These are phyloP conservation scores for Trachemys scripta DNA, from an alignment of 2,113 vertebrate genomes.

Conservation along the genomic window DNA sequence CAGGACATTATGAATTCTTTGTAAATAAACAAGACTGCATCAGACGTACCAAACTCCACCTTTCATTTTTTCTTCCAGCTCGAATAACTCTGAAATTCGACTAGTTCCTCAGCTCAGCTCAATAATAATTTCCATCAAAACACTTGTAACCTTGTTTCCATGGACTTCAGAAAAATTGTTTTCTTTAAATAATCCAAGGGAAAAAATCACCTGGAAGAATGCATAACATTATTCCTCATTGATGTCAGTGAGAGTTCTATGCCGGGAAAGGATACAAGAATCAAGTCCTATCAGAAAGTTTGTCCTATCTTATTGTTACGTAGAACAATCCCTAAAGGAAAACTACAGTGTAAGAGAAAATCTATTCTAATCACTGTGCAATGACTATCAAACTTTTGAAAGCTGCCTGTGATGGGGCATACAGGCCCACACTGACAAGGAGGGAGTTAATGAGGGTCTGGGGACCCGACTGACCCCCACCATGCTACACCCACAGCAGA, in stretches of 20 bases:
- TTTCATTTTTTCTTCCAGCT: not conserved
- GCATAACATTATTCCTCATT: not conserved
- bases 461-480: not conserved
- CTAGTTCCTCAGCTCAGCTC: not conserved
- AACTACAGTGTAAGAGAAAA: not conserved
- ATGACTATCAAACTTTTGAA: not conserved
- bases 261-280: not conserved
- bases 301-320: not conserved
- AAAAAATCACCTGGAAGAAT: not conserved
- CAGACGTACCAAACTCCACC: not conserved
- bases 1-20: not conserved
- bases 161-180: not conserved
- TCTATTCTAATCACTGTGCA: not conserved
- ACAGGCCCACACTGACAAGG: not conserved
- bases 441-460: too few relatives aligned
- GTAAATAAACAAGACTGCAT: not conserved
- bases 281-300: not conserved
- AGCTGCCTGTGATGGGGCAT: not conserved
- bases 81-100: not conserved
- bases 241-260: not conserved
- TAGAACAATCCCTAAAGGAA: not conserved
- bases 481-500: not conserved
- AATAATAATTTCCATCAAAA: not conserved
- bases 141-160: not conserved
- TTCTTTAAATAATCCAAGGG: not conserved